Evolutionary conservation across 2,888 invertebrate species (phyloP), one percentile per base, ranked within the genome.

Genomic region (Agriotes lineatus): DNA sequence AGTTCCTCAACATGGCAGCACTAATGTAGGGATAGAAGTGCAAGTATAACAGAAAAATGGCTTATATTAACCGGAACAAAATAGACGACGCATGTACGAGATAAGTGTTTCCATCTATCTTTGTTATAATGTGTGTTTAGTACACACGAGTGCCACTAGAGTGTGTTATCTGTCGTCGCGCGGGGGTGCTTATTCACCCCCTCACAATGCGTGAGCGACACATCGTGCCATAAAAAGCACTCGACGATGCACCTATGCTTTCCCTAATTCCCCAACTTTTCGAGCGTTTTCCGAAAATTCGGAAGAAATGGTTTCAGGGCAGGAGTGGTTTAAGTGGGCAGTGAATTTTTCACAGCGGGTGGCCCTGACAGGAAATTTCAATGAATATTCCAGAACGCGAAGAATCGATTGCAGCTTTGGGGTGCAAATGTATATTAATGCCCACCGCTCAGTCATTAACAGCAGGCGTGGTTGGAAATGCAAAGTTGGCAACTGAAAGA

Each of bases 81-180:
- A 59, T 64, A 57, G 56, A 48, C 64, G 59, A 66, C 52, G 44
- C 54, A 56, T 67, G 66, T 60, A 67, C 35, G 54, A 56, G 57
- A 64, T 57, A 57, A 59, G 66, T 67, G 37, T 54, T 56, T 52
- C 54, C 66, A 67, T 54, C 66, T 56, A 60, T 60, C 60, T 44
- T 56, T 45, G 60, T 60, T 67, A 58, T 67, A 67, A 59, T 67
- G 44, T 44, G 57, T 52, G 44, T 48, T 48, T 48, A 48, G 48
- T 48, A 48, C 48, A 48, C 48, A 48, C 56, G 44, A 54, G 42
- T 60, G 59, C 44, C 54, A 54, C 45, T 60, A 60, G 22, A 67
- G 22, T 60, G 42, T 44, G 58, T 58, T 58, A 59, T 65, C 59
- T 65, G 52, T 42, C 50, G 58, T 59, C 48, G 48, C 48, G 44